Percentiles rank a stretch among this genome's conserved stretches.
Evolutionary conservation across 2,797 vertebrate genomes (phyloP).

Genomic region (Sebastes ruberrimus): DNA sequence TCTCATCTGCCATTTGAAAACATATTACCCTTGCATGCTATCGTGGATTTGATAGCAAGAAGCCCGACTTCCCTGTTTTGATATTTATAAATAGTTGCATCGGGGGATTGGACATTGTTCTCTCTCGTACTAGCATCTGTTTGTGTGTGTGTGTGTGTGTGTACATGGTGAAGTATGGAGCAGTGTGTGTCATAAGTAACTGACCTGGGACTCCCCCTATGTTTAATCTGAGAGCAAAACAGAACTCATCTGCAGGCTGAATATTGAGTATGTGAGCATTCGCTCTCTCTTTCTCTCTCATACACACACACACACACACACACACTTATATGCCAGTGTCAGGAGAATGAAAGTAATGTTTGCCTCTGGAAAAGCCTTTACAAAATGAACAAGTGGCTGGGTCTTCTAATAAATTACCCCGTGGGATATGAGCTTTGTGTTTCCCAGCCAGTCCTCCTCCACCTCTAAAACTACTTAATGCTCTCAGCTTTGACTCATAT

Average conservation of each 20-base stretch:
- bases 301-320: constrained; percentile 21
- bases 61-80: constrained; percentile 66
- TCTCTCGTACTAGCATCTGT: constrained; percentile 15
- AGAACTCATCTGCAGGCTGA: constrained; percentile 77
- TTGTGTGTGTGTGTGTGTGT: constrained; percentile 26
- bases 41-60: constrained; percentile 70
- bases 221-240: constrained; percentile 82
- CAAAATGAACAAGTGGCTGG: constrained; percentile 71
- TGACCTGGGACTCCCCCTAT: constrained; percentile 79
- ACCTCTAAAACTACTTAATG: constrained; percentile 66
- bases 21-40: constrained; percentile 70
- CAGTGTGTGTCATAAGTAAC: constrained; percentile 79
- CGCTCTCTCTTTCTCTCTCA: background rate
- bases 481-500: constrained; percentile 51
- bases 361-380: constrained; percentile 71
- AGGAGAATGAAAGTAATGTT: constrained; percentile 74
- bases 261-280: constrained; percentile 71
- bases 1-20: constrained; percentile 75
- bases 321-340: constrained; percentile 49
- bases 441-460: constrained; percentile 48
- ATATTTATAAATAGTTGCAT: constrained; percentile 78
- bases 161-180: constrained; percentile 66
- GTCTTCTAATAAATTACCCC: constrained; percentile 69
- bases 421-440: constrained; percentile 70
- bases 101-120: constrained; percentile 71